Base-by-base conservation (phyloP, 2,797 vertebrate genomes). In the Girardinus metallicus region DNA sequence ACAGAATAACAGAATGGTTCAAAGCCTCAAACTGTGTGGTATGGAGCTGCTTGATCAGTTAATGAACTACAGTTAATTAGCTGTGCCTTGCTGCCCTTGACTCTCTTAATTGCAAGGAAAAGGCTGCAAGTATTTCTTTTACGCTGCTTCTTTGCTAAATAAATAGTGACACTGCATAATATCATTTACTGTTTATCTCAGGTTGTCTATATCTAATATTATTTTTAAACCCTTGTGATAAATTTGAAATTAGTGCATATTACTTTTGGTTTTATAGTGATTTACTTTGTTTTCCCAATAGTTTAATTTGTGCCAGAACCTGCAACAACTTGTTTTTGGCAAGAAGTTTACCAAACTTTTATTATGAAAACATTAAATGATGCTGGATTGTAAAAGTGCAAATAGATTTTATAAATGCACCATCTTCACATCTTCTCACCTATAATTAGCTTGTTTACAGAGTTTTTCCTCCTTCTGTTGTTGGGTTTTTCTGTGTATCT, bases 401-500 rank as follows among this genome's bases (percentile, higher is more conserved):
- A 10, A 21, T 26, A 34, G 74, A 41, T 80, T 60, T 43, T 29
- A 79, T 60, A 49, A 78, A 60, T 29, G 60, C 39, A 11, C 31
- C 5, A 23, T 2, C 49, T 51, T 51, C 49, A 7, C 29, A 2
- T 72, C 73, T 64, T 78, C 49, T 43, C 13, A 12, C 23, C 43
- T 26, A 16, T 16, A 16, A 60, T 53, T n/a, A 5, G 31, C 34
- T 57, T 29, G 29, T 47, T 77, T 26, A 62, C 9, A 68, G 16
- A 23, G 12, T 16, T 49, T 26, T 44, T 41, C 41, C 23, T 75
- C 26, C 41, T 71, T 39, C 34, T 77, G n/a, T 21, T 57, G 18
- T 47, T 73, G 11, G 5, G 9, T 78, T 60, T 79, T 31, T 74
- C 72, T 64, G 39, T 43, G 41, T 43, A 53, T 70, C 34, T 80